These are phyloP conservation scores for Nemotelus nigrinus DNA, from an alignment of 2,888 invertebrate species.

Conservation along the genomic window DNA sequence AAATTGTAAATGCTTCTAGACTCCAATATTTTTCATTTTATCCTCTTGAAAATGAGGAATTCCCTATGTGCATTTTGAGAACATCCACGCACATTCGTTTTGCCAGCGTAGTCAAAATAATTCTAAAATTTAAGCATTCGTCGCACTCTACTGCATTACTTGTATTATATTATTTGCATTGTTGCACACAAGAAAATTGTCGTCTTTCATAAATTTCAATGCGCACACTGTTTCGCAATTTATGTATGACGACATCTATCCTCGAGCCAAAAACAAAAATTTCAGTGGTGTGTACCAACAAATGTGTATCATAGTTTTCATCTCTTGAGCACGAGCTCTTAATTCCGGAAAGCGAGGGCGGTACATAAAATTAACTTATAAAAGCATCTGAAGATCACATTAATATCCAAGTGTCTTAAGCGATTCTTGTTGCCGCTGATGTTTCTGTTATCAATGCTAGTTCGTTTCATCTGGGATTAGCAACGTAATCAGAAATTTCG, in stretches of 20 bases:
- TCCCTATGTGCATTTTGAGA: too few species aligned
- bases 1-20: too few species aligned
- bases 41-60: too few species aligned
- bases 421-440: background rate
- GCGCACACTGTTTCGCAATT: conserved; percentile 13
- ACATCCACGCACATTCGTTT: too few species aligned
- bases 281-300: background rate
- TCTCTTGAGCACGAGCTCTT: conserved; percentile 26
- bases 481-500: conserved; percentile 35
- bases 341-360: conserved; percentile 51
- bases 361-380: conserved; percentile 51
- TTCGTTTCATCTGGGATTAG: conserved; percentile 27
- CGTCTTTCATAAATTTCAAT: conserved; percentile 24
- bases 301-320: background rate
- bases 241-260: conserved; percentile 34
- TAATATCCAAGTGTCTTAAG: conserved; percentile 26
- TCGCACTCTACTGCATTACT: too few species aligned
- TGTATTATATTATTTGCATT: too few species aligned
- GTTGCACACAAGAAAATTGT: background rate
- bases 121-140: too few species aligned
- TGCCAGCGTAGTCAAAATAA: too few species aligned
- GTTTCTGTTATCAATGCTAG: background rate
- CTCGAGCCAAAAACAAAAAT: conserved; percentile 3
- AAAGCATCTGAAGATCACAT: conserved; percentile 35
- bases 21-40: too few species aligned